Base-by-base conservation (phyloP, 2,888 invertebrate species). In the Baccha elongata region DNA sequence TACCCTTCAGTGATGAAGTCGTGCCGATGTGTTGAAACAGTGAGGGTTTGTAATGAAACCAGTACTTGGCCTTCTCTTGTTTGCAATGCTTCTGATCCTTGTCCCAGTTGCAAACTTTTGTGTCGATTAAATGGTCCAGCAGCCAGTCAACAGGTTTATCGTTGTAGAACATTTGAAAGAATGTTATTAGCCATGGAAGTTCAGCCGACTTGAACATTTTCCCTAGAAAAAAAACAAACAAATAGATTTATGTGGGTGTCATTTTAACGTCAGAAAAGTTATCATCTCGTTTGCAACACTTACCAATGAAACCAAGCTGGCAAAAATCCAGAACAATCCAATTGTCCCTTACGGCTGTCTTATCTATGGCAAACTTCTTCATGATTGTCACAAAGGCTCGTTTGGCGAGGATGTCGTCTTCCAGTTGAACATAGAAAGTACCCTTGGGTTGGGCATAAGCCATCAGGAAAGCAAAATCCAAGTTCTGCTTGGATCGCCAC, bases 141-240 rank as follows among this genome's bases (percentile, higher is more conserved):
- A 99, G 92, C 99, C 99, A 99, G 89, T 99, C 99, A 0, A 98
- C 98, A 0, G 99, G 99, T 91, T 98, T 98, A 88, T 98, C 97
- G 88, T 94, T 95, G 91, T 97, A 97, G 89, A 99, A 99, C 93
- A 99, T 95, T 89, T 99, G 94, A 87, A 99, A 96, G 90, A 98
- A 99, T 85, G 97, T 96, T 40, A 97, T 94, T 80, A 99, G 92
- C 92, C 95, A 94, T 0, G 96, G 95, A 19, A 99, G 91, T 88
- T 98, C 96, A 0, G 95, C 94, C 15, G 97, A 95, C 88, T 96
- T 95, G 91, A 99, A 98, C 92, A 99, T 93, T 92, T 97, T 97
- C 52, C 95, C 95, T 94, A 87, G 74, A 86, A 86, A n/a, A 21
- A 13, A 35, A 13, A 32, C n/a, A 35, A 17, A 29, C 15, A 17